phyloP scores from a whole-genome alignment of 1,140 invertebrate species.

The Pseudachorutes palmiensis region DNA sequence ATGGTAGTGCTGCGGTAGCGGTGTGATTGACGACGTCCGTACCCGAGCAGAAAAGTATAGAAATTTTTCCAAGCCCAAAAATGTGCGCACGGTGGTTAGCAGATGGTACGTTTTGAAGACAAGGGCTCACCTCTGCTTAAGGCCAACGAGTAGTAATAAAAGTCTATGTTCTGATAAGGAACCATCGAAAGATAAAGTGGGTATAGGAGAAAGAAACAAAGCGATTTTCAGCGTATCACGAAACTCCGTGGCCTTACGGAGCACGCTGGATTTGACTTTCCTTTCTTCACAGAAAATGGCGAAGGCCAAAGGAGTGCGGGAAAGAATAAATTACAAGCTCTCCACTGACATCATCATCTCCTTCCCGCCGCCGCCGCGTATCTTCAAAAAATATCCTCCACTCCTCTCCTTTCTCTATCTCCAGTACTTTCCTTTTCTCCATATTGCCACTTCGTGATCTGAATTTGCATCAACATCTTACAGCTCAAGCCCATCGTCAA shows the following conservation, averaged over 20 bases:
- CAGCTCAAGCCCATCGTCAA: constrained; percentile 32
- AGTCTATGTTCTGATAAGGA: constrained; percentile 34
- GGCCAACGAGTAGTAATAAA: constrained; percentile 27
- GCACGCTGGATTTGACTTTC: too few species aligned
- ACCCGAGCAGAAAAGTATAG: too few species aligned
- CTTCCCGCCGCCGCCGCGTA: not conserved
- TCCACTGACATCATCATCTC: constrained; percentile 36
- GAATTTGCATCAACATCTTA: constrained; percentile 35
- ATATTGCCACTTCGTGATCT: constrained; percentile 39
- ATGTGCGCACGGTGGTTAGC: too few species aligned
- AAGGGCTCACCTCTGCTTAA: constrained; percentile 24
- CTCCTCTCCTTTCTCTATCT: not conserved
- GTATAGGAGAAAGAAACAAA: constrained; percentile 6
- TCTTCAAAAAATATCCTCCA: not conserved
- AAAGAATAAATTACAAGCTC: constrained; percentile 37
- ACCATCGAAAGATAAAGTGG: constrained; percentile 20
- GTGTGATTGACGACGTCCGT: too few species aligned
- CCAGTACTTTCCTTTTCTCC: constrained; percentile 20
- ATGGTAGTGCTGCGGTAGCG: too few species aligned
- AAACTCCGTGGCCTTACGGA: too few species aligned
- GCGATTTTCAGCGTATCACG: not conserved
- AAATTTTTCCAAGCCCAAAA: too few species aligned
- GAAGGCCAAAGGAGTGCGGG: constrained; percentile 12
- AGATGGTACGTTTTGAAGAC: constrained; percentile 4
- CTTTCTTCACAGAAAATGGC: too few species aligned